Base-by-base conservation (phyloP, 2,113 vertebrate species). In the Neogobius melanostomus region DNA sequence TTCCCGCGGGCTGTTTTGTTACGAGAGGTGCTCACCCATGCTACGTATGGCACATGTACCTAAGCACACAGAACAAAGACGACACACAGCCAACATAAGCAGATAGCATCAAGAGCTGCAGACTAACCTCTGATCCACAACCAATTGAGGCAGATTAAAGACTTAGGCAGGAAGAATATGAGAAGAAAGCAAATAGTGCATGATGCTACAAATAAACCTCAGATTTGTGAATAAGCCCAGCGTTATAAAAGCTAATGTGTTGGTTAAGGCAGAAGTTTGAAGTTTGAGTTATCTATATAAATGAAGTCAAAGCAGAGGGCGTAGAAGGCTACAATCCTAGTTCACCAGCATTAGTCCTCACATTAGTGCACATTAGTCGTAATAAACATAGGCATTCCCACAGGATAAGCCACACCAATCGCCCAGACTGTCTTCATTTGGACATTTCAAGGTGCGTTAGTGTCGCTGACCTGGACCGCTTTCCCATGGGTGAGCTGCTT, bases 371-470 rank as follows among this genome's bases (percentile, higher is more conserved):
- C 65, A 45, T 57, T 61, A 77, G 69, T 71, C 79, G 84, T 77
- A 82, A 87, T 70, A 83, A 79, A 86, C 69, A 66, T 8, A 65
- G 28, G 72, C 82, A 82, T 87, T 89, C 85, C 80, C 50, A 21
- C 43, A 73, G 69, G 65, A 77, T 81, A 80, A 80, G 76, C 36
- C 15, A 69, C 11, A 9, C 62, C 52, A 43, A 80, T 79, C 75
- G 11, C 17, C 88, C 83, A 88, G 78, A 69, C 86, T 79, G 77
- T 78, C 76, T 85, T 67, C 61, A 85, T 86, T 89, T 84, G 70
- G 69, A 68, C 74, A 79, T 83, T 87, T 88, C 87, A 88, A 88
- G 86, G 88, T 85, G 72, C 73, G 62, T 88, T 89, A 81, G 74
- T 69, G 51, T 56, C 43, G 28, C 65, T 75, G 82, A 83, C 74